phyloP scores from a whole-genome alignment of 2,113 vertebrate species.

The Pimephales promelas region DNA sequence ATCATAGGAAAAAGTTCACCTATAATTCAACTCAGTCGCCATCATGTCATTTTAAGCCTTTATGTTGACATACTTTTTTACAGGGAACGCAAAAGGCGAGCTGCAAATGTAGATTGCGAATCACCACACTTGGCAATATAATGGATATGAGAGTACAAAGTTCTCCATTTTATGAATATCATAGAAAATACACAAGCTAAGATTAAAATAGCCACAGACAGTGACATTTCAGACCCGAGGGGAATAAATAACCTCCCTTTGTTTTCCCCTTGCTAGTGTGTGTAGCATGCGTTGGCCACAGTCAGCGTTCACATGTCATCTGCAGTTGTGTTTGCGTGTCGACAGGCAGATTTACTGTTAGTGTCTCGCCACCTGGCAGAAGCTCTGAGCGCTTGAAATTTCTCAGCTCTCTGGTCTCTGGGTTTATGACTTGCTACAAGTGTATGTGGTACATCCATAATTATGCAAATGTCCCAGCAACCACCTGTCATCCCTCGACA shows the following conservation, averaged over 20 bases:
- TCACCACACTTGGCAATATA: background rate
- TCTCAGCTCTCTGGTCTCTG: constrained; percentile 66
- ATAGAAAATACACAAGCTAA: background rate
- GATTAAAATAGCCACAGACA: background rate
- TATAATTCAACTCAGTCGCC: background rate
- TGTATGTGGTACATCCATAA: constrained; percentile 59
- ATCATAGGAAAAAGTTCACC: background rate
- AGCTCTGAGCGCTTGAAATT: constrained; percentile 5
- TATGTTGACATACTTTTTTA: background rate
- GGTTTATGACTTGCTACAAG: constrained; percentile 60
- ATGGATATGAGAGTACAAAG: background rate
- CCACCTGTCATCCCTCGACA: constrained; percentile 69
- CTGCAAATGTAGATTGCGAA: no score
- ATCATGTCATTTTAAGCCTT: background rate
- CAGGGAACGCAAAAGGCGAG: background rate
- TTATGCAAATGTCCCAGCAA: constrained; percentile 69
- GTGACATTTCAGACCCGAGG: background rate
- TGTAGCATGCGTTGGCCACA: background rate
- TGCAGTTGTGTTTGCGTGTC: background rate
- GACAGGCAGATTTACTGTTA: background rate
- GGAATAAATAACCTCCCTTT: background rate
- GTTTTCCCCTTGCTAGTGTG: background rate
- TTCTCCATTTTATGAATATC: background rate
- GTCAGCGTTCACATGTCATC: background rate
- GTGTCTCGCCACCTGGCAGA: background rate